A percentile compares a stretch with the other conserved stretches of the same genome.
Conservation (phyloP, 2,797 vertebrate species). For the Ctenochaetus hawaiiensis region DNA sequence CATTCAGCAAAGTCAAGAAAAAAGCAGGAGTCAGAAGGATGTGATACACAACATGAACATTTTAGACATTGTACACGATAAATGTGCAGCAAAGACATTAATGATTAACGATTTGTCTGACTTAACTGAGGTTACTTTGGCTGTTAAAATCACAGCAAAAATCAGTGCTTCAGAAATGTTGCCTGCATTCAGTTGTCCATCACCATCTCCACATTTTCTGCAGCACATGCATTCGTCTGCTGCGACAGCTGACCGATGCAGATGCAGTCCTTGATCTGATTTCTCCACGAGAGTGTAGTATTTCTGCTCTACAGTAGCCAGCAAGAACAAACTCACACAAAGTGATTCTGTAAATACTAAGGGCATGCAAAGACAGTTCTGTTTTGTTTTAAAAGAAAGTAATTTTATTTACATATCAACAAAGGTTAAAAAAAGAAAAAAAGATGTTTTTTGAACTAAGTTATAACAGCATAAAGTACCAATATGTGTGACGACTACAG, state of each 20-base stretch:
- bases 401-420: constrained; percentile 78
- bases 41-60: constrained; percentile 30
- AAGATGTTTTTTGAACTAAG: constrained; percentile 73
- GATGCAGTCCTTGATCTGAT: constrained; percentile 35
- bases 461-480: constrained; percentile 73
- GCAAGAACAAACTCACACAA: constrained; percentile 78
- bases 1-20: constrained; percentile 26
- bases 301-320: constrained; percentile 75
- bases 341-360: constrained; percentile 84
- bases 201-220: constrained; percentile 33
- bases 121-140: constrained; percentile 11
- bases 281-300: constrained; percentile 53
- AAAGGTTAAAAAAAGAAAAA: constrained; percentile 67
- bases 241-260: constrained; percentile 33
- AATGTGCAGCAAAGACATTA: constrained; percentile 12
- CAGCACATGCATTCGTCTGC: constrained; percentile 34
- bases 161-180: constrained; percentile 22
- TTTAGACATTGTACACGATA: constrained; percentile 24
- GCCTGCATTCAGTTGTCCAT: constrained; percentile 33
- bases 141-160: constrained; percentile 30
- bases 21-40: constrained; percentile 25
- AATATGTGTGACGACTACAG: constrained; percentile 77
- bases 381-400: constrained; percentile 75
- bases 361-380: constrained; percentile 81
- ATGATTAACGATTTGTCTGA: background rate